Evolutionary conservation across 2,888 invertebrate species (phyloP).

Genomic region (Andrena fulva): DNA sequence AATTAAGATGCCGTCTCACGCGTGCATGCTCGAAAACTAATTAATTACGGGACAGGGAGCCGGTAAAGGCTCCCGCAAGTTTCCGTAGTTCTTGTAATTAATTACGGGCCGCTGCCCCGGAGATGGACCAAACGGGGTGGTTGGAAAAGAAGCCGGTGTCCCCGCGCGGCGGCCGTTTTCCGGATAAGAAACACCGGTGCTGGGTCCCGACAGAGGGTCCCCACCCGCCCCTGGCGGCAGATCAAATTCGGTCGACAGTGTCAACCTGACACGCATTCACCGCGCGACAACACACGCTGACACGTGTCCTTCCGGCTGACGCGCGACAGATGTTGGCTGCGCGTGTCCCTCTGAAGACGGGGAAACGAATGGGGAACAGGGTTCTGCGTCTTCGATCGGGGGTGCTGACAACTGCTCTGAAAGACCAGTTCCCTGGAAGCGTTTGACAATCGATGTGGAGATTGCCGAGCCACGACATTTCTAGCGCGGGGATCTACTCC

Average conservation of each 20-base stretch:
- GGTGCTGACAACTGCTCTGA: slow-evolving; percentile 27
- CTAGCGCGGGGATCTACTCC: slow-evolving; percentile 14
- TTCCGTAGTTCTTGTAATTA: slow-evolving; percentile 39
- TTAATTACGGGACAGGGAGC: slow-evolving; percentile 44
- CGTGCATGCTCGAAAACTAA: slow-evolving; percentile 47
- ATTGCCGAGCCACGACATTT: slow-evolving; percentile 16
- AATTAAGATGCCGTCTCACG: slow-evolving; percentile 59
- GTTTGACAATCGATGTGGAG: slow-evolving; percentile 48
- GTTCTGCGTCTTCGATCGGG: slow-evolving; percentile 62
- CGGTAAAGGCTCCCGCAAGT: slow-evolving; percentile 6
- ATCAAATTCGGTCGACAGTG: slow-evolving; percentile 57
- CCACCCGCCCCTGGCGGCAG: neutral
- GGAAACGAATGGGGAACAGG: slow-evolving; percentile 53
- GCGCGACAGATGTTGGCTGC: slow-evolving; percentile 71
- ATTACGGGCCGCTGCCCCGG: slow-evolving; percentile 15
- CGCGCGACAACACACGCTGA: slow-evolving; percentile 61
- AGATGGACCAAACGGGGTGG: neutral
- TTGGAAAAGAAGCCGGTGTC: neutral
- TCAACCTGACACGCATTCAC: slow-evolving; percentile 66
- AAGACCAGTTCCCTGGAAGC: slow-evolving; percentile 22
- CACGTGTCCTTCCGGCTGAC: slow-evolving; percentile 76
- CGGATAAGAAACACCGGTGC: slow-evolving; percentile 4
- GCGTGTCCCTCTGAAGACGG: slow-evolving; percentile 57
- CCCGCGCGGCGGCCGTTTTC: neutral
- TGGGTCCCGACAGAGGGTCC: neutral